Evolutionary conservation across 53 echinoderm and acorn worm genomes (phyloP), one percentile per base, ranked within the genome.

Genomic region (Astropecten irregularis): DNA sequence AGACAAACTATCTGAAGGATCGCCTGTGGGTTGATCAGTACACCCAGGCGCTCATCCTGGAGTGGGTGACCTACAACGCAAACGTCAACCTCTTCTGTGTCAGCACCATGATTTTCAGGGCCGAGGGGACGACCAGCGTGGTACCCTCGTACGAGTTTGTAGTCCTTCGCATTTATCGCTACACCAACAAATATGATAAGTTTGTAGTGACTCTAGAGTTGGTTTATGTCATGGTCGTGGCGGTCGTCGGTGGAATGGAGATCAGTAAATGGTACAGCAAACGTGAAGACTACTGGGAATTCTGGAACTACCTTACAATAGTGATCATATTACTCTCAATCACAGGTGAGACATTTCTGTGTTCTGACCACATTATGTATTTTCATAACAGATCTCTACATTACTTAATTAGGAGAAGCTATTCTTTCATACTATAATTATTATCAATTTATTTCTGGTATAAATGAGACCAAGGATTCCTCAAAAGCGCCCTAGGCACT

Each of bases 11-110:
- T 0, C 32, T 93, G 26, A 40, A 85, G 37, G 47, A 84, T 9
- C 36, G 35, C 5, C 10, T 35, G 21, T 96, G 96, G 96, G 42
- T 93, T 18, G 91, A 96, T 46, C 25, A 82, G 15, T 30, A 83
- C 55, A 96, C 91, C 0, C 62, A 84, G 46, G 96, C 92, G 5
- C 37, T 96, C 9, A 91, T 84, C 60, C 58, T 93, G 9, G 96
- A 96, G 71, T 96, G 93, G 96, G 89, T 87, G 38, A 50, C 91
- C 34, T 96, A 89, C 85, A 93, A 89, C 56, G 84, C 85, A 20
- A 69, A 96, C 44, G 84, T 64, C 1, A 89, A 87, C 62, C 76
- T 96, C n/a, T 66, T 96, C 49, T 89, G 91, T 31, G 85, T 89
- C 0, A 84, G 89, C 73, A 91, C 93, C 0, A 51, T 89, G 0